phyloP scores from a whole-genome alignment of 2,888 invertebrate species.

The Megamerina dolium region DNA sequence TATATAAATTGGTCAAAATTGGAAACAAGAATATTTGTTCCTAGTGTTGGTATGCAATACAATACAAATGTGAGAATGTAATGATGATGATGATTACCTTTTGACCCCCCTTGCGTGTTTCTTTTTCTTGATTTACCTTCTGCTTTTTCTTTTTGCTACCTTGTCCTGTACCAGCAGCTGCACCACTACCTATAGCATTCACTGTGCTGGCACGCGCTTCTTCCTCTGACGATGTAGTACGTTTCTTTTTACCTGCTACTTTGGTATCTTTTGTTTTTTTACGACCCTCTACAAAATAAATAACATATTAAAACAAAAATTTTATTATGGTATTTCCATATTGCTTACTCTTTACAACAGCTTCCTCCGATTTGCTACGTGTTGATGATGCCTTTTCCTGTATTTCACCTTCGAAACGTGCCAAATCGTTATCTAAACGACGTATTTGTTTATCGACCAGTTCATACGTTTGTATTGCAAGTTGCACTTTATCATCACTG shows the following conservation, averaged over 20 bases:
- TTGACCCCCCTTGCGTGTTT: conserved; percentile 50
- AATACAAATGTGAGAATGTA: no score
- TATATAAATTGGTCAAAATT: no score
- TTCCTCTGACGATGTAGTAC: conserved; percentile 49
- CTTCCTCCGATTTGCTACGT: conserved; percentile 62
- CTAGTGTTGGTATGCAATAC: no score
- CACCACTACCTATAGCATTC: conserved; percentile 27
- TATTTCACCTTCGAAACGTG: conserved; percentile 92
- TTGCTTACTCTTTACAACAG: conserved; percentile 56
- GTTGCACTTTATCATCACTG: conserved; percentile 94
- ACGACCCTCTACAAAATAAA: conserved; percentile 55
- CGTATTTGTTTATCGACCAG: conserved; percentile 96
- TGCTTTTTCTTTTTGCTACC: conserved; percentile 51
- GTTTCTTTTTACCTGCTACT: conserved; percentile 57
- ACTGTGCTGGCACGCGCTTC: conserved; percentile 26
- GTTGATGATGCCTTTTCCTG: conserved; percentile 86
- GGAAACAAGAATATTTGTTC: no score
- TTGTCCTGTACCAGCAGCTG: conserved; percentile 33
- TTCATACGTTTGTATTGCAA: conserved; percentile 97
- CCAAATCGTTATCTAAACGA: conserved; percentile 90
- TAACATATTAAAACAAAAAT: background rate
- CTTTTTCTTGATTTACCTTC: conserved; percentile 53
- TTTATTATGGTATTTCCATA: background rate
- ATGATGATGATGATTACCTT: conserved; percentile 52
- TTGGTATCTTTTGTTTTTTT: conserved; percentile 64